Evolutionary conservation across 2,888 invertebrate genomes (phyloP).

Genomic region (Morinoia aosen): DNA sequence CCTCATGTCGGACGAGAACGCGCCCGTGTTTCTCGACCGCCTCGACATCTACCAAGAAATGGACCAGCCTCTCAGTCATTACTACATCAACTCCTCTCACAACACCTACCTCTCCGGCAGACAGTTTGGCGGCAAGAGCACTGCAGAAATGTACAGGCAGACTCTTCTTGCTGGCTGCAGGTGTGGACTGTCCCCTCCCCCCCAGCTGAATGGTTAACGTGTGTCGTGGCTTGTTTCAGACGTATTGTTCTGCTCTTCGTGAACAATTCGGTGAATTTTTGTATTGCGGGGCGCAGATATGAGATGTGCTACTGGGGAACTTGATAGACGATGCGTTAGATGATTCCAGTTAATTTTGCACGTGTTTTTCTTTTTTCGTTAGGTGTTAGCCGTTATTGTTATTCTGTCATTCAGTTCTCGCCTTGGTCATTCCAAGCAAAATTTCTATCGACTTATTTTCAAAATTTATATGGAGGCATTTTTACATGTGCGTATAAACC

Average conservation of each 20-base stretch:
- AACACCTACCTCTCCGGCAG: slow-evolving; percentile 94
- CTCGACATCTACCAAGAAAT: slow-evolving; percentile 96
- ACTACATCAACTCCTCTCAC: slow-evolving; percentile 99
- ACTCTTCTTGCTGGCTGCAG: slow-evolving; percentile 96
- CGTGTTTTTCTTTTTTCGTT: too few relatives aligned
- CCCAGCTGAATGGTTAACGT: background rate
- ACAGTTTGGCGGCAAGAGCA: slow-evolving; percentile 98
- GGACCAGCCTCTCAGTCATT: slow-evolving; percentile 98
- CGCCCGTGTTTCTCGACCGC: slow-evolving; percentile 98
- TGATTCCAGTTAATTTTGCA: too few relatives aligned
- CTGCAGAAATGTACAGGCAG: slow-evolving; percentile 98
- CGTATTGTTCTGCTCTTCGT: background rate
- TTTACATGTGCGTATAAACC: too few relatives aligned
- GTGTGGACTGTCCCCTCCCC: slow-evolving; percentile 73
- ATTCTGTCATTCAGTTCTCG: too few relatives aligned
- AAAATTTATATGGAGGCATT: too few relatives aligned
- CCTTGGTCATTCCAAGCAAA: too few relatives aligned
- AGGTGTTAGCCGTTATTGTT: too few relatives aligned
- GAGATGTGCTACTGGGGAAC: background rate
- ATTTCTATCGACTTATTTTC: too few relatives aligned
- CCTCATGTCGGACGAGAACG: slow-evolving; percentile 99
- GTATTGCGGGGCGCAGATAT: background rate
- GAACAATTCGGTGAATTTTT: background rate
- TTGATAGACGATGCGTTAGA: too few relatives aligned
- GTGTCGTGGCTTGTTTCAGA: background rate